Evolutionary conservation across 53 echinoderm and acorn worm species (phyloP).

Genomic region (Hippasteria phrygiana): DNA sequence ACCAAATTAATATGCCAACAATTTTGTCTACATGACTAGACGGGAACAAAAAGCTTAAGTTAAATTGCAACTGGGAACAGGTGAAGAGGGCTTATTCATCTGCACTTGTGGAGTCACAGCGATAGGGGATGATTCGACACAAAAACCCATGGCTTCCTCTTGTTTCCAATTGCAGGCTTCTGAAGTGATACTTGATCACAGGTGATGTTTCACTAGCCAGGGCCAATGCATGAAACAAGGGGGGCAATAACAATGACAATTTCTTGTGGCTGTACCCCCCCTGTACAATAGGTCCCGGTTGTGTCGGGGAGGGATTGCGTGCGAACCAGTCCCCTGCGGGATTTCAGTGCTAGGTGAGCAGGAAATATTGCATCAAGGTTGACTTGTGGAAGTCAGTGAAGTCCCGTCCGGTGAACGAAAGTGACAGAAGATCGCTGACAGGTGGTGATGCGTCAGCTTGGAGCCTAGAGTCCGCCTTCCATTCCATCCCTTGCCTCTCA

Average conservation of each 20-base stretch:
- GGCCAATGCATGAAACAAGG: constrained; percentile 8
- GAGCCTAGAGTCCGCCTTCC: constrained; percentile 17
- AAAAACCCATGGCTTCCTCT: constrained; percentile 32
- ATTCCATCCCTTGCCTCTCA: neutral
- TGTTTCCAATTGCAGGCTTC: constrained; percentile 40
- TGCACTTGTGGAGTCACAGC: constrained; percentile 18
- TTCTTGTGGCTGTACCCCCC: neutral
- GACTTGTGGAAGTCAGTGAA: constrained; percentile 60
- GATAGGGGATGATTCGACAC: constrained; percentile 49
- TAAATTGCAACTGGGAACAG: constrained; percentile 31
- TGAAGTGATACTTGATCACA: constrained; percentile 43
- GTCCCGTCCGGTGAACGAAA: constrained; percentile 42
- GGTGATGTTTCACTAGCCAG: constrained; percentile 12
- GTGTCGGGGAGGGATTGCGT: constrained; percentile 38
- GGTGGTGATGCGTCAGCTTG: constrained; percentile 56
- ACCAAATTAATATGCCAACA: constrained; percentile 39
- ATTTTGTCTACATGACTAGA: constrained; percentile 54
- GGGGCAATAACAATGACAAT: constrained; percentile 38
- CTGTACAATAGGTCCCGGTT: neutral
- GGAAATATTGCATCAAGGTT: constrained; percentile 64
- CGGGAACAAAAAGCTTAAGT: constrained; percentile 60
- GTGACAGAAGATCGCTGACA: constrained; percentile 62
- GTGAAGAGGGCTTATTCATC: constrained; percentile 54
- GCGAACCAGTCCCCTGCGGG: constrained; percentile 52
- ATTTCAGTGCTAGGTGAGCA: constrained; percentile 61